Percentiles rank a stretch among this genome's conserved stretches.
Evolutionary conservation across 2,113 vertebrate species (phyloP).

Genomic region (Sapajus apella): DNA sequence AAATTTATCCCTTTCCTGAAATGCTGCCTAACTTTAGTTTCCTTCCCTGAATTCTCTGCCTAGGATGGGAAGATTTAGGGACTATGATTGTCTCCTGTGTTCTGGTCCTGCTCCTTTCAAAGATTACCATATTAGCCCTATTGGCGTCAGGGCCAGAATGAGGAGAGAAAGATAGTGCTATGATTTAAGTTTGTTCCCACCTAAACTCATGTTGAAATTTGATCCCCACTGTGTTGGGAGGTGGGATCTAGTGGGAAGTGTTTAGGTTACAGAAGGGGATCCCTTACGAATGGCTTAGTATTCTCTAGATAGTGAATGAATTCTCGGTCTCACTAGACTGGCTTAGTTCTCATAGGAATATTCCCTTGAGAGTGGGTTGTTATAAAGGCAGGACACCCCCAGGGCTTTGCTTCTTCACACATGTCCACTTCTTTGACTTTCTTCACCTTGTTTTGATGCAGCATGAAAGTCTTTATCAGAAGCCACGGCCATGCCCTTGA

Average conservation of each 20-base stretch:
- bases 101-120: background rate
- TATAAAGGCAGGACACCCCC: background rate
- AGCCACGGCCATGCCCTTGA: background rate
- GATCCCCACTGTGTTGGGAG: background rate
- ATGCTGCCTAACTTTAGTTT: background rate
- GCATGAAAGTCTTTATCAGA: background rate
- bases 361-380: background rate
- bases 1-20: background rate
- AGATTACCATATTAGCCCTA: background rate
- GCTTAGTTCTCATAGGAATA: background rate
- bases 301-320: background rate
- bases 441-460: background rate
- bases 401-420: background rate
- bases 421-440: background rate
- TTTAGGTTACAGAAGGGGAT: background rate
- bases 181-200: background rate
- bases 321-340: background rate
- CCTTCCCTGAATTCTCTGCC: background rate
- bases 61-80: background rate
- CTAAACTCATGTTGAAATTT: background rate
- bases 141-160: background rate
- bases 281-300: background rate
- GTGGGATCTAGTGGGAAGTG: background rate
- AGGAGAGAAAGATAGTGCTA: background rate
- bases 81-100: background rate